These are phyloP conservation scores for Carpatolechia fugitivella DNA, from an alignment of 2,888 invertebrate genomes.

Conservation along the genomic window DNA sequence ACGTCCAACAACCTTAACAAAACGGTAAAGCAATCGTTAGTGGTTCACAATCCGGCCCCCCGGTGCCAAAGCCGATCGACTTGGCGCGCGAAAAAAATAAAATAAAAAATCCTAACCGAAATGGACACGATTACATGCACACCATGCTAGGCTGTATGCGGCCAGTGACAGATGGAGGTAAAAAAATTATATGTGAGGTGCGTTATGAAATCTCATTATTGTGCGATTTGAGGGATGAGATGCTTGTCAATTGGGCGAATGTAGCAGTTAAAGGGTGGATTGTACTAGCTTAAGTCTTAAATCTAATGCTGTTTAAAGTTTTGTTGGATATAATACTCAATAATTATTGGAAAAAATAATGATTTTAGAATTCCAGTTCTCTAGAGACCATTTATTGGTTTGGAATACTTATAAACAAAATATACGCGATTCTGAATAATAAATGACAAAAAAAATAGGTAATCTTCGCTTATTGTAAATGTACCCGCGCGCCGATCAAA, in stretches of 20 bases:
- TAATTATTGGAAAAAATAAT: too few relatives aligned
- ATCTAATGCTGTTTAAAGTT: background rate
- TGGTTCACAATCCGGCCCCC: constrained; percentile 60
- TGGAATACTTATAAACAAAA: too few relatives aligned
- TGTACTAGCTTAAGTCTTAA: background rate
- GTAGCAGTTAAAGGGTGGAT: constrained; percentile 42
- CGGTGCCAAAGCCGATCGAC: constrained; percentile 68
- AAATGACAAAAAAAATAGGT: background rate
- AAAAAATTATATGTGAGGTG: constrained; percentile 50
- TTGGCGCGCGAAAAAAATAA: constrained; percentile 50
- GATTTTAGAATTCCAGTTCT: too few relatives aligned
- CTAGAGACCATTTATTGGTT: too few relatives aligned
- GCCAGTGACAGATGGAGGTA: constrained; percentile 62
- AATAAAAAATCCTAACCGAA: constrained; percentile 46
- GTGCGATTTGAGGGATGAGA: constrained; percentile 49
- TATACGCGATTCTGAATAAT: too few relatives aligned
- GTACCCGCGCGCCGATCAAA: constrained; percentile 9
- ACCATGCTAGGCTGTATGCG: constrained; percentile 58
- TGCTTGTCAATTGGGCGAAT: constrained; percentile 54
- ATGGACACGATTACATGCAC: constrained; percentile 68
- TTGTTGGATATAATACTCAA: too few relatives aligned
- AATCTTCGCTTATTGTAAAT: constrained; percentile 8
- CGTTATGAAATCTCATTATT: constrained; percentile 57
- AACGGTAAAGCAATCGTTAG: constrained; percentile 64
- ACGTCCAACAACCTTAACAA: constrained; percentile 54